A percentile compares a stretch with the other conserved stretches of the same genome.
phyloP scores from a whole-genome alignment of 2,888 invertebrate species.

The Drosophila hawaiiensis region DNA sequence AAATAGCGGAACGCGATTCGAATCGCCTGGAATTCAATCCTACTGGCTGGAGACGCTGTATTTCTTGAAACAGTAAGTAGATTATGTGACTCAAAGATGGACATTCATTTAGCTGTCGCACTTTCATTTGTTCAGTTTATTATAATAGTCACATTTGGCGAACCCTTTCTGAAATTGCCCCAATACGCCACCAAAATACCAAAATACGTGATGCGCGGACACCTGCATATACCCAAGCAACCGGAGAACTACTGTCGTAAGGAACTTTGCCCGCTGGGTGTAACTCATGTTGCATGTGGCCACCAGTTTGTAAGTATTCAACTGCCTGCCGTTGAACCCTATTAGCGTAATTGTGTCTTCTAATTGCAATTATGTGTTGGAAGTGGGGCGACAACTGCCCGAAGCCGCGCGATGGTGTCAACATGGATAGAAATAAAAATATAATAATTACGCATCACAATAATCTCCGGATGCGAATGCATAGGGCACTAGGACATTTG shows the following conservation, averaged over 20 bases:
- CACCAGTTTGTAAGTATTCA: slow-evolving; percentile 39
- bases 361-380: background rate
- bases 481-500: fast-evolving
- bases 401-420: slow-evolving; percentile 24
- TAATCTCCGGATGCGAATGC: background rate
- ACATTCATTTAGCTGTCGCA: background rate
- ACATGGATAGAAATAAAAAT: background rate
- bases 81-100: background rate
- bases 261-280: slow-evolving; percentile 28
- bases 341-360: background rate
- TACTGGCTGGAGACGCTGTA: background rate
- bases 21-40: slow-evolving; percentile 2
- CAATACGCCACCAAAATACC: slow-evolving; percentile 16
- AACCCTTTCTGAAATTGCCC: no score
- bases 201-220: slow-evolving; percentile 5
- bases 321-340: background rate
- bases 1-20: background rate
- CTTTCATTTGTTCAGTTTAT: background rate
- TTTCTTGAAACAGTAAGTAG: background rate
- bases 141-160: background rate
- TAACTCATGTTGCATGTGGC: slow-evolving; percentile 31
- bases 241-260: slow-evolving; percentile 16
- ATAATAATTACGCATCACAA: slow-evolving; percentile 19
- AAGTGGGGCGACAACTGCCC: slow-evolving; percentile 41
- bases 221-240: background rate